Conservation (phyloP, 2,797 vertebrate genomes). For the Mustela erminea region DNA sequence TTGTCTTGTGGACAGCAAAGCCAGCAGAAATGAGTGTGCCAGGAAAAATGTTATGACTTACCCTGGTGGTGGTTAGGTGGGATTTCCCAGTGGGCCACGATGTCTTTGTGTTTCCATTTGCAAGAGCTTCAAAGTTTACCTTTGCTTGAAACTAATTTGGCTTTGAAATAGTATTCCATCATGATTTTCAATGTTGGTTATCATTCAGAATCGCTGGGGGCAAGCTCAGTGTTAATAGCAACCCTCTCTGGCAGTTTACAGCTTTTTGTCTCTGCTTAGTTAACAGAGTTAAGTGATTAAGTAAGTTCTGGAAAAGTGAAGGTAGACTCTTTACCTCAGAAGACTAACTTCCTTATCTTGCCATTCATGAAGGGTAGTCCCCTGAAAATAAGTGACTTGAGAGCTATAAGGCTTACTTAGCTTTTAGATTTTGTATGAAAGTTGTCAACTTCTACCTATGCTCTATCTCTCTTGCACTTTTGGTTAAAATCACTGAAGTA, state of each 20-base stretch:
- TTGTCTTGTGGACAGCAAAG: background rate
- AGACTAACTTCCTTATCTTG: background rate
- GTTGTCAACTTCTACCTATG: background rate
- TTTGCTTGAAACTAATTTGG: constrained; percentile 36
- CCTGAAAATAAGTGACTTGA: background rate
- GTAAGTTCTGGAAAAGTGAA: constrained; percentile 1
- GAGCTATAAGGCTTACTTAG: background rate
- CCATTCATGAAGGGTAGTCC: background rate
- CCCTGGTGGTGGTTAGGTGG: background rate
- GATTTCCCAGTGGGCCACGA: background rate
- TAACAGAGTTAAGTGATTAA: constrained; percentile 17
- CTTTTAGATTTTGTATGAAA: constrained; percentile 8
- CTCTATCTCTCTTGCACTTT: background rate
- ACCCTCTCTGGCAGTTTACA: background rate
- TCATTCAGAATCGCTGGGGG: background rate
- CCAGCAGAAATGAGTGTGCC: background rate
- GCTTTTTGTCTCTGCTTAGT: background rate
- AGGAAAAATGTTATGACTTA: background rate
- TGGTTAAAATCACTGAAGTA: background rate
- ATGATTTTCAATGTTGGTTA: constrained; percentile 31
- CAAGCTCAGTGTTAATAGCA: background rate
- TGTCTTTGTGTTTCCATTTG: background rate
- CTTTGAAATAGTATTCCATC: constrained; percentile 14
- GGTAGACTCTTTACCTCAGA: background rate
- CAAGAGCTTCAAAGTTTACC: background rate